Base-by-base conservation (phyloP, 2,888 invertebrate genomes). In the Agapetus fuscipes region DNA sequence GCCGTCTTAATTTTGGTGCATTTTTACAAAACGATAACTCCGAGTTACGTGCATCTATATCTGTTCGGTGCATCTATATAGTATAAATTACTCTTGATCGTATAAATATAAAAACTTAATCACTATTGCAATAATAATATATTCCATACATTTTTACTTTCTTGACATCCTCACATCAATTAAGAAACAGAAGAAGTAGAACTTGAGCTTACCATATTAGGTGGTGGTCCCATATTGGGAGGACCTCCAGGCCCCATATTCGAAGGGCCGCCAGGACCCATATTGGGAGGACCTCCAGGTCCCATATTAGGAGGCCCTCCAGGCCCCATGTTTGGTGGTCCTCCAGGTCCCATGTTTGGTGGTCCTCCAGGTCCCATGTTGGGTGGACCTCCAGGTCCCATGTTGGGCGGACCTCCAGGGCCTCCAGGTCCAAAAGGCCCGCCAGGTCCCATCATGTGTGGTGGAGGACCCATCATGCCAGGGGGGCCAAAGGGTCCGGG, bases 121-220 rank as follows among this genome's bases (percentile, higher is more conserved):
- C n/a, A n/a, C n/a, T n/a, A n/a, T n/a, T n/a, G n/a, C n/a, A n/a
- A n/a, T n/a, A n/a, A n/a, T n/a, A n/a, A n/a, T n/a, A n/a, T n/a
- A n/a, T n/a, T n/a, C n/a, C n/a, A n/a, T n/a, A n/a, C n/a, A n/a
- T n/a, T n/a, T n/a, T n/a, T n/a, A n/a, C n/a, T n/a, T n/a, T n/a
- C n/a, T n/a, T n/a, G n/a, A n/a, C n/a, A n/a, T n/a, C n/a, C n/a
- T n/a, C n/a, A n/a, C n/a, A n/a, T n/a, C n/a, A n/a, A n/a, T n/a
- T n/a, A n/a, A n/a, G n/a, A n/a, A n/a, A n/a, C n/a, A n/a, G n/a
- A n/a, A n/a, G n/a, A n/a, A n/a, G n/a, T n/a, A n/a, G n/a, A n/a
- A n/a, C n/a, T n/a, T n/a, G n/a, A n/a, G n/a, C n/a, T 66, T 48
- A 73, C 75, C 69, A 76, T 74, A 58, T 73, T 74, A 12, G 74